Conservation (phyloP, 2,888 invertebrate genomes). For the Neelides folsomi region DNA sequence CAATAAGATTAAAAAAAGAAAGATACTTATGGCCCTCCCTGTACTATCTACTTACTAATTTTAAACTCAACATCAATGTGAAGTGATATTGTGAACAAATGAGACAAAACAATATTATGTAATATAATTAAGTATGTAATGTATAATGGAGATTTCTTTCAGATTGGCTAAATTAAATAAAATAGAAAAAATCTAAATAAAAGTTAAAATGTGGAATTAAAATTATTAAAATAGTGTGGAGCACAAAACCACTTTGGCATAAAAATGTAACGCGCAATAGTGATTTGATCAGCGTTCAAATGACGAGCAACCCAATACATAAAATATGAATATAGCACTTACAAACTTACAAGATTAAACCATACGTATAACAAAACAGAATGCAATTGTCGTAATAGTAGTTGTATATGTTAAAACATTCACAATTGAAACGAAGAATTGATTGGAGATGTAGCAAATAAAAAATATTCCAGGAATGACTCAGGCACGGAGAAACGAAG, state of each 20-base stretch:
- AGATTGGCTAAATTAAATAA: background rate
- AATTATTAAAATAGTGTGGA: background rate
- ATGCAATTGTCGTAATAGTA: background rate
- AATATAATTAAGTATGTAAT: background rate
- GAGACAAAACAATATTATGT: no score
- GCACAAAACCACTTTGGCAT: background rate
- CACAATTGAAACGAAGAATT: background rate
- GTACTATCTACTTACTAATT: no score
- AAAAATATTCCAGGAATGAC: background rate
- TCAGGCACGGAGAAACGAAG: background rate
- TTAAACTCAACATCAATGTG: no score
- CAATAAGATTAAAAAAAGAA: no score
- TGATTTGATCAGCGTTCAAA: background rate
- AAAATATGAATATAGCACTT: background rate
- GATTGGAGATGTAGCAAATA: background rate
- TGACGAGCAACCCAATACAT: background rate
- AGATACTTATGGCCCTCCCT: no score
- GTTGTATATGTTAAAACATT: background rate
- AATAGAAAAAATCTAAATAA: background rate
- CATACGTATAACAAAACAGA: background rate
- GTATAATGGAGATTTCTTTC: background rate
- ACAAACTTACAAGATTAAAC: background rate
- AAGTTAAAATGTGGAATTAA: background rate
- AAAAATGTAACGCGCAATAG: background rate
- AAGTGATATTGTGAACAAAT: no score